Conservation (phyloP, 2,888 invertebrate genomes). For the Drosophila cognata region DNA sequence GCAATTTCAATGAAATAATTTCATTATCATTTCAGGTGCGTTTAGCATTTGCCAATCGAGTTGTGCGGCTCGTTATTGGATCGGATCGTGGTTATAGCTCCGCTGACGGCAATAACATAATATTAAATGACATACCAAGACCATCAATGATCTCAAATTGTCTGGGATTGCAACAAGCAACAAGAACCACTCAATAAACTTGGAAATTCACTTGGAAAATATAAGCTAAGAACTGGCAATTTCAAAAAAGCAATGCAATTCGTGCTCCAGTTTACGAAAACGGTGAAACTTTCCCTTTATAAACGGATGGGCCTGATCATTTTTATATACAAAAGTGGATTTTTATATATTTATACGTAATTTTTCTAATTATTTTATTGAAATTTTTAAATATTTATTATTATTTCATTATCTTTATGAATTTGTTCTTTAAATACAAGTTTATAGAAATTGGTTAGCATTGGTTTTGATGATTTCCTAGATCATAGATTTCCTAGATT, state of each 20-base stretch:
- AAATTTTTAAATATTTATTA: no score
- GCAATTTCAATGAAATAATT: conserved; percentile 72
- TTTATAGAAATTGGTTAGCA: not conserved
- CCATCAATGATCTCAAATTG: conserved; percentile 19
- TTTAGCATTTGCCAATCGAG: conserved; percentile 36
- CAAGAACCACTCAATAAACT: not conserved
- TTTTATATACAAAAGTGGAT: not conserved
- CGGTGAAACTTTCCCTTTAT: no score
- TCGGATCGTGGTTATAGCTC: conserved; percentile 46
- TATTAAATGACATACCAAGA: conserved; percentile 14
- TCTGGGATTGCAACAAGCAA: conserved; percentile 26
- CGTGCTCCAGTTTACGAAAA: no score
- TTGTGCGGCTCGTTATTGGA: conserved; percentile 15
- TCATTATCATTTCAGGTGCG: conserved; percentile 72
- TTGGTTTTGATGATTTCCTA: no score
- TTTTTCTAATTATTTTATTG: no score
- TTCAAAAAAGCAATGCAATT: no score
- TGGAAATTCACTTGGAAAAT: not conserved
- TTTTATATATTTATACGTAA: not conserved
- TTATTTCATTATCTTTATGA: no score
- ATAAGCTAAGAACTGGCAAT: not conserved
- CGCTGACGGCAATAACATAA: conserved; percentile 45
- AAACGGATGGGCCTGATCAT: not conserved
- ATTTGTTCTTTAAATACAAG: not conserved
- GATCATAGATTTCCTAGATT: no score